Conservation (phyloP, 1,140 invertebrate species). For the Metaphire vulgaris region DNA sequence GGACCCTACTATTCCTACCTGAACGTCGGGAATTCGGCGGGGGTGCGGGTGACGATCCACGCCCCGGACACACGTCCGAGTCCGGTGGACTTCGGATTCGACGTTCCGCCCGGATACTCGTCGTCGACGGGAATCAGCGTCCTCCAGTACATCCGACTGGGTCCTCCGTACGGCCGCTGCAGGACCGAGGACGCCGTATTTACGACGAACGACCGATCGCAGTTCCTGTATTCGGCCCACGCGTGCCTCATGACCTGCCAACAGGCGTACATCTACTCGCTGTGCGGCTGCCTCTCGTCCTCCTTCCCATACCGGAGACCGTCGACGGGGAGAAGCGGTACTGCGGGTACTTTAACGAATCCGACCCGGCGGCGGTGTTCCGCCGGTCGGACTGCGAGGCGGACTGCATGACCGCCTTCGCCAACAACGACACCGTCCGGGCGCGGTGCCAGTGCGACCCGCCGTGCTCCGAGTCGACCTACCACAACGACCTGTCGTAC, state of each 20-base stretch:
- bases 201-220: neutral
- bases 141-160: neutral
- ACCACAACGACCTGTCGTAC: slow-evolving; percentile 10
- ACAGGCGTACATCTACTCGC: neutral
- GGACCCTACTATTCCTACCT: slow-evolving; percentile 1
- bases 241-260: slow-evolving; percentile 15
- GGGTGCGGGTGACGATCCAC: slow-evolving; percentile 48
- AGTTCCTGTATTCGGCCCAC: slow-evolving; percentile 11
- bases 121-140: slow-evolving; percentile 41
- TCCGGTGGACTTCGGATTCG: slow-evolving; percentile 48
- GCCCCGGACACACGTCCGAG: slow-evolving; percentile 42
- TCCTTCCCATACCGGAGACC: neutral
- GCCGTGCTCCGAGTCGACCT: slow-evolving; percentile 6
- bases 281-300: neutral
- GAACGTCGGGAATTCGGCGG: slow-evolving; percentile 32
- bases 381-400: neutral
- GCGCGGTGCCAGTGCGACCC: slow-evolving; percentile 4
- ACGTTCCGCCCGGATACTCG: slow-evolving; percentile 43
- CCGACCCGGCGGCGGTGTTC: neutral
- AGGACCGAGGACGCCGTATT: neutral
- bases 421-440: neutral
- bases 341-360: neutral
- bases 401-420: neutral
- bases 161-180: slow-evolving; percentile 6
- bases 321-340: neutral